phyloP scores from a whole-genome alignment of 2,797 vertebrate genomes.

The Helarctos malayanus region DNA sequence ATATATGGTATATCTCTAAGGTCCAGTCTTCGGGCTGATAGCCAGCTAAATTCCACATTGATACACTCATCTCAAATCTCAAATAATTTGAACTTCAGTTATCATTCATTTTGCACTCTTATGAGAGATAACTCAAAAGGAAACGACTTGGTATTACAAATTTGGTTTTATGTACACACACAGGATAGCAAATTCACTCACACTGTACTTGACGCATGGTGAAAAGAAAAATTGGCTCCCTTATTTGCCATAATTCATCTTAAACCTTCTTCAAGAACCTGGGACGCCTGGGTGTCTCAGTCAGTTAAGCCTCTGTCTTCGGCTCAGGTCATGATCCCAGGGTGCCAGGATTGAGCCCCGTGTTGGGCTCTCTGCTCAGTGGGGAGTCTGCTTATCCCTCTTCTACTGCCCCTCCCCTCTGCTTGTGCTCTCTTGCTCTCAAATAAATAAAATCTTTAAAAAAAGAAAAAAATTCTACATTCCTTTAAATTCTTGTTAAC shows the following conservation, averaged over 20 bases:
- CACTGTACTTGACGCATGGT: not conserved
- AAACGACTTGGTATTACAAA: not conserved
- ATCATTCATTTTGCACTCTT: not conserved
- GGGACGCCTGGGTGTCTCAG: not conserved
- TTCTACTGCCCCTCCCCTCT: not conserved
- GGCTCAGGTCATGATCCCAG: not conserved
- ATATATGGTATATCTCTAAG: not conserved
- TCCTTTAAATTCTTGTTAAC: not conserved
- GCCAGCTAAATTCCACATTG: not conserved
- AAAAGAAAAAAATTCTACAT: not conserved
- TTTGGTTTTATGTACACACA: not conserved
- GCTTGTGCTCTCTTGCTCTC: no score
- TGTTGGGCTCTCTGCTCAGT: not conserved
- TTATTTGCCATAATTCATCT: not conserved
- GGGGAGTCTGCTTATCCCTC: not conserved
- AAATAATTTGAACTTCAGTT: conserved; percentile 28
- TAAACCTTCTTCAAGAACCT: not conserved
- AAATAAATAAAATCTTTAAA: not conserved
- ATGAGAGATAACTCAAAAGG: not conserved
- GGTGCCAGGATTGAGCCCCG: not conserved
- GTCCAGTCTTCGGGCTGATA: not conserved
- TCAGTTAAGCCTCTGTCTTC: not conserved
- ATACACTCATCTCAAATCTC: not conserved
- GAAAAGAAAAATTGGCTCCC: not conserved
- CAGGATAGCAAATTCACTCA: not conserved